Evolutionary conservation across 2,113 vertebrate genomes (phyloP), one percentile per base, ranked within the genome.

Genomic region (Mesitornis unicolor): DNA sequence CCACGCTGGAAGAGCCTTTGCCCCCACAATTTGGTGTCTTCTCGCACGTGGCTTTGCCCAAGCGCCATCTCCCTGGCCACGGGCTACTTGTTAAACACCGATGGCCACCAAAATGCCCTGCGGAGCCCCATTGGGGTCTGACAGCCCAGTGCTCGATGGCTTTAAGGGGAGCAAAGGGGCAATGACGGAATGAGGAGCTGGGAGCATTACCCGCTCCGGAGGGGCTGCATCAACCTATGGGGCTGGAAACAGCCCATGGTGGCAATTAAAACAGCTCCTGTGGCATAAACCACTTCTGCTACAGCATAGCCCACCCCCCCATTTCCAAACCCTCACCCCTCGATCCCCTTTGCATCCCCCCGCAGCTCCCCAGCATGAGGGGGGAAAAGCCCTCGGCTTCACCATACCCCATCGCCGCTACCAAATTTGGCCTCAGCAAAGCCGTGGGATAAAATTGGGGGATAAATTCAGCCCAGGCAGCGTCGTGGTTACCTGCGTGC

Each of bases 381-480:
- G 28, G 3, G 7, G 6, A 35, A 18, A 78, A 69, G 1, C 14
- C 35, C 21, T 10, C 48, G 3, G 6, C 31, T 17, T 40, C 3
- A 0, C 51, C 33, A 0, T 3, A 17, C 10, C 64, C 70, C 63
- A 2, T 4, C 0, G 1, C 8, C 0, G 0, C 16, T 22, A 5
- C 31, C 2, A 4, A 59, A 14, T 4, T 6, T 1, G 0, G 7
- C 13, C 29, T 11, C 0, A 6, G 7, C 6, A 25, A 29, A 74
- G 7, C 26, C 47, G 31, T 15, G 31, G 10, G 53, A 14, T 0
- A 2, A 51, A 47, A 25, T 1, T 0, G 0, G 16, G 24, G 43
- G 10, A 2, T 8, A 2, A 45, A 10, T 51, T 11, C 2, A 5
- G 38, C 9, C 4, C 1, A 7, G 56, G 13, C 29, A 33, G 21